Evolutionary conservation across 2,113 vertebrate species (phyloP).

Genomic region (Mionectes macconnelli): DNA sequence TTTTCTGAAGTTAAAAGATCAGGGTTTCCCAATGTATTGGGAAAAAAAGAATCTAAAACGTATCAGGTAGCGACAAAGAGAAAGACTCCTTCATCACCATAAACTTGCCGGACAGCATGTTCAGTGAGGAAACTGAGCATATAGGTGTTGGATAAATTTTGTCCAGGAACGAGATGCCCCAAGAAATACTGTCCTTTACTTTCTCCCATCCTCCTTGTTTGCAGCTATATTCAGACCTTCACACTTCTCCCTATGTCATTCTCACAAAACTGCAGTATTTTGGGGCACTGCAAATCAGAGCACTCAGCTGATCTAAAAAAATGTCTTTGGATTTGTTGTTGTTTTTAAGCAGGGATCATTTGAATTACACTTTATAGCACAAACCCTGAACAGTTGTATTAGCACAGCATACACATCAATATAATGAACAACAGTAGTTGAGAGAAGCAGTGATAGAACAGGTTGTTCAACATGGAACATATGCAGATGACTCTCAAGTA

Average conservation of each 20-base stretch:
- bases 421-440: neutral
- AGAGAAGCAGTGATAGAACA: neutral
- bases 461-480: neutral
- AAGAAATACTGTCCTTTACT: neutral
- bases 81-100: neutral
- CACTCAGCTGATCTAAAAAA: neutral
- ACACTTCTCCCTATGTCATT: neutral
- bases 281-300: neutral
- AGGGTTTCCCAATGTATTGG: neutral
- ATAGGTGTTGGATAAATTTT: neutral
- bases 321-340: neutral
- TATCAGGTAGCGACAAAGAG: neutral
- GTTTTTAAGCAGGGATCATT: neutral
- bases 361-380: neutral
- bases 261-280: neutral
- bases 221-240: neutral
- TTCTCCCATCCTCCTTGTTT: neutral
- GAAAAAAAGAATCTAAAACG: neutral
- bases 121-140: neutral
- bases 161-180: neutral
- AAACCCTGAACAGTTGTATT: neutral
- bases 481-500: neutral
- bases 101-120: neutral
- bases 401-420: neutral
- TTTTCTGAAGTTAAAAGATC: neutral